Conservation (phyloP, 2,113 vertebrate species). For the Scomber colias region DNA sequence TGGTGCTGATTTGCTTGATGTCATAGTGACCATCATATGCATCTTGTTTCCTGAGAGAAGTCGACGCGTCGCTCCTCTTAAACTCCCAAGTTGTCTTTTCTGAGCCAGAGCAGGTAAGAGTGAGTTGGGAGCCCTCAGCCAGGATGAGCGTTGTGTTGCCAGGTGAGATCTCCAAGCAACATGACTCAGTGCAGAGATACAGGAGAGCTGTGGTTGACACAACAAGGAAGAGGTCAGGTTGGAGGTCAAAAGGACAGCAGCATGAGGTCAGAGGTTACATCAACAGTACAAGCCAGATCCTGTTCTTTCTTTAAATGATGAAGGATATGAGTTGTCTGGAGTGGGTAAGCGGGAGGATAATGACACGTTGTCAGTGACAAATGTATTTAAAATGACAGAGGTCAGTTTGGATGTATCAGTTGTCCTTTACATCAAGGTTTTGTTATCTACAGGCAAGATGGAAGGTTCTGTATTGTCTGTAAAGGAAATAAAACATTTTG, state of each 20-base stretch:
- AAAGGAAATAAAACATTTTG: too few relatives aligned
- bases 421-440: slow-evolving; percentile 40
- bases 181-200: slow-evolving; percentile 60
- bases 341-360: slow-evolving; percentile 44
- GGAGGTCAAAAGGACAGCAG: slow-evolving; percentile 48
- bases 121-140: slow-evolving; percentile 82
- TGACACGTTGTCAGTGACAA: slow-evolving; percentile 51
- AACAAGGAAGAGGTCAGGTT: slow-evolving; percentile 50
- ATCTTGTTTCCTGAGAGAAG: slow-evolving; percentile 55
- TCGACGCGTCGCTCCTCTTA: slow-evolving; percentile 57
- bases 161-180: slow-evolving; percentile 84
- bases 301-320: slow-evolving; percentile 62
- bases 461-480: too few relatives aligned
- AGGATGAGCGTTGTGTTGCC: slow-evolving; percentile 83
- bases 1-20: slow-evolving; percentile 34
- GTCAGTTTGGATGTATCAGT: slow-evolving; percentile 12
- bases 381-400: slow-evolving; percentile 44
- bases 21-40: slow-evolving; percentile 26
- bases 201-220: slow-evolving; percentile 75
- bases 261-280: slow-evolving; percentile 71
- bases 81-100: slow-evolving; percentile 83
- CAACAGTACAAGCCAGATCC: slow-evolving; percentile 73
- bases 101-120: slow-evolving; percentile 86
- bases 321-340: slow-evolving; percentile 66
- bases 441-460: slow-evolving; percentile 12